These are phyloP conservation scores for Caenorhabditis sinica DNA, from an alignment of 2,888 invertebrate genomes.

Conservation along the genomic window DNA sequence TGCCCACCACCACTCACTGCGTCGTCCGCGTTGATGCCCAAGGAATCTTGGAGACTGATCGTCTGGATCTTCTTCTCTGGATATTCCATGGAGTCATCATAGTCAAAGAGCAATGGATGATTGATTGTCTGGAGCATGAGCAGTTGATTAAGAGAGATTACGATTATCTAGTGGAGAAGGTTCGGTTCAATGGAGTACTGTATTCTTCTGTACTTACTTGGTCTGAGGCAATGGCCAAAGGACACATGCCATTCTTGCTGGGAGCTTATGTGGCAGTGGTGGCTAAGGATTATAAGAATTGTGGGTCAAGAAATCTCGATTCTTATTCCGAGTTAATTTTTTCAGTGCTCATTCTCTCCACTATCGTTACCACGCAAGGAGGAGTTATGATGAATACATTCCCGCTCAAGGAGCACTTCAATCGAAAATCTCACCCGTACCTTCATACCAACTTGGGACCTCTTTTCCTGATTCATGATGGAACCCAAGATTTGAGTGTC, in stretches of 20 bases:
- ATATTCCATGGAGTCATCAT: conserved; percentile 22
- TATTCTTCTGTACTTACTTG: neutral
- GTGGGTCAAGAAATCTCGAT: neutral
- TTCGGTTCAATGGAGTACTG: neutral
- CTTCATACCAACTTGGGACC: conserved; percentile 40
- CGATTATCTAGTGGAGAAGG: conserved; percentile 3
- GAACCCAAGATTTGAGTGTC: neutral
- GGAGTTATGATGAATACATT: conserved; percentile 18
- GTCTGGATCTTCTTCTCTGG: conserved; percentile 9
- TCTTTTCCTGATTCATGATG: conserved; percentile 39
- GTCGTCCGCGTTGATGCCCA: neutral
- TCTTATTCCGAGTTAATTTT: no score
- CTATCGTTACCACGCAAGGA: conserved; percentile 2
- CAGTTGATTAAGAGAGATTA: neutral
- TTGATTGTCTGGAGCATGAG: neutral
- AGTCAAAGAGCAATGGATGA: conserved; percentile 17
- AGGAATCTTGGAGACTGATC: conserved; percentile 1
- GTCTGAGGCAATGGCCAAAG: conserved; percentile 14
- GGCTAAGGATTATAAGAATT: conserved; percentile 7
- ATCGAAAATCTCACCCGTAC: conserved; percentile 23
- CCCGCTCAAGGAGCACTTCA: conserved; percentile 19
- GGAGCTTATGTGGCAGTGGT: conserved; percentile 9
- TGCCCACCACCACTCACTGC: neutral
- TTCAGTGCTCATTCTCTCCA: conserved; percentile 6
- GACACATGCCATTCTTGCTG: conserved; percentile 1